Conservation (phyloP, 2,888 invertebrate species). For the Mesorhabditis belari region DNA sequence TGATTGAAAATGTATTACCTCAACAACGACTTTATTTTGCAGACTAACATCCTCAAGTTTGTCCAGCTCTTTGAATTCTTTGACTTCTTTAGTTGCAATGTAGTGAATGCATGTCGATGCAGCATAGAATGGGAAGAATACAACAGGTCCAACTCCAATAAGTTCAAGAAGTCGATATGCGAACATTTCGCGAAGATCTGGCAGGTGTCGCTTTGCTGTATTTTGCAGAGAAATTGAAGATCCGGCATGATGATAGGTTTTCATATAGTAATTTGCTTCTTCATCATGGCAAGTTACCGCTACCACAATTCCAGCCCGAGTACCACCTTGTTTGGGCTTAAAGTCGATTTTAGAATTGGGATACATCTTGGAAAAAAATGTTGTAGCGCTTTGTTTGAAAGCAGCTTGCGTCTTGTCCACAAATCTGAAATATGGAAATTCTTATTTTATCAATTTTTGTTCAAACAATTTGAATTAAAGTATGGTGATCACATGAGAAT, state of each 20-base stretch:
- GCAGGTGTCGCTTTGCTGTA: constrained; percentile 11
- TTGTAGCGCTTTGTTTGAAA: constrained; percentile 14
- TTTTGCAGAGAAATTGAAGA: constrained; percentile 15
- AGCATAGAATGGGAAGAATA: not conserved
- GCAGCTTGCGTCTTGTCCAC: constrained; percentile 11
- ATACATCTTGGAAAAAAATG: constrained; percentile 13
- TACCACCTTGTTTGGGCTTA: constrained; percentile 11
- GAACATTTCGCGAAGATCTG: constrained; percentile 20
- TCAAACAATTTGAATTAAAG: constrained; percentile 9
- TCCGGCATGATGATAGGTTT: constrained; percentile 17
- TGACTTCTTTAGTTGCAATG: constrained; percentile 15
- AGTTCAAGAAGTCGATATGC: constrained; percentile 15
- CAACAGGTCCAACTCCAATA: constrained; percentile 13
- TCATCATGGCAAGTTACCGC: constrained; percentile 10
- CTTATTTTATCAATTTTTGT: constrained; percentile 13
- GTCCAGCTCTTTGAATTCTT: constrained; percentile 9
- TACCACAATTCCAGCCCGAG: constrained; percentile 12
- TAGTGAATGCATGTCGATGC: constrained; percentile 12
- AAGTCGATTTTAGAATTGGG: constrained; percentile 13
- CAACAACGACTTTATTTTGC: constrained; percentile 9
- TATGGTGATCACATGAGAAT: too few relatives aligned
- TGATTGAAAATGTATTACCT: constrained; percentile 8
- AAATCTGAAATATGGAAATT: constrained; percentile 13
- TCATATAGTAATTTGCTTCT: constrained; percentile 13
- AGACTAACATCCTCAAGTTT: not conserved